A percentile compares a stretch with the other conserved stretches of the same genome.
phyloP scores from a whole-genome alignment of 2,113 vertebrate species.

The Carassius carassius region DNA sequence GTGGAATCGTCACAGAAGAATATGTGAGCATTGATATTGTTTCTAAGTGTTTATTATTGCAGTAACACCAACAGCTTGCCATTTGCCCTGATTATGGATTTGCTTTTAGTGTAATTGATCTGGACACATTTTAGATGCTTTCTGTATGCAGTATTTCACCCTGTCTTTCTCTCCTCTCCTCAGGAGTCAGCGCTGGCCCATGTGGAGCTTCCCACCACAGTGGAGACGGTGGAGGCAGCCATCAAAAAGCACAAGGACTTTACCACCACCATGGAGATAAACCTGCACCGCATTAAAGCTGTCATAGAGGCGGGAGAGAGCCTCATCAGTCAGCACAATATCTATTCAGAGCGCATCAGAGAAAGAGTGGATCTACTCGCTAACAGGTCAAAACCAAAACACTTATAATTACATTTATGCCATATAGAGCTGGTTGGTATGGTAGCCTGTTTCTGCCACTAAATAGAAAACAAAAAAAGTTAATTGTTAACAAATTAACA shows the following conservation, averaged over 20 bases:
- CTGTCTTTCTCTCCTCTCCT: slow-evolving; percentile 4
- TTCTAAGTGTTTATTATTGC: slow-evolving; percentile 1
- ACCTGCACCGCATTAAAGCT: slow-evolving; percentile 83
- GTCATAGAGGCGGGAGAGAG: slow-evolving; percentile 86
- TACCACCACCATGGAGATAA: slow-evolving; percentile 89
- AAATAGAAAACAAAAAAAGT: not conserved
- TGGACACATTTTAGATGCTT: not conserved
- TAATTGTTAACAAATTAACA: too few species aligned
- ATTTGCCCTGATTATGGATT: not conserved
- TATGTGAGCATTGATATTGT: not conserved
- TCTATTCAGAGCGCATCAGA: slow-evolving; percentile 82
- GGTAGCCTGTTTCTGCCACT: too few species aligned
- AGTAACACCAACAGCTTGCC: not conserved
- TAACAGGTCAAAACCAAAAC: slow-evolving; percentile 76
- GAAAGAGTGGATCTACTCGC: slow-evolving; percentile 78
- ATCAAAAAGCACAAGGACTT: slow-evolving; percentile 90
- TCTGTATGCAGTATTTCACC: not conserved
- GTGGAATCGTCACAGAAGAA: not conserved
- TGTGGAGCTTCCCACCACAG: slow-evolving; percentile 80
- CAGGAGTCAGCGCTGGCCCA: slow-evolving; percentile 83
- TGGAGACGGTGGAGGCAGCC: slow-evolving; percentile 81
- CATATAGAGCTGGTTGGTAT: not conserved
- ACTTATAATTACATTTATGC: not conserved
- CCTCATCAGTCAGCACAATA: slow-evolving; percentile 84
- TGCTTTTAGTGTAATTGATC: slow-evolving; percentile 18